Base-by-base conservation (phyloP, 2,888 invertebrate species). In the Drosophila nigricruria region DNA sequence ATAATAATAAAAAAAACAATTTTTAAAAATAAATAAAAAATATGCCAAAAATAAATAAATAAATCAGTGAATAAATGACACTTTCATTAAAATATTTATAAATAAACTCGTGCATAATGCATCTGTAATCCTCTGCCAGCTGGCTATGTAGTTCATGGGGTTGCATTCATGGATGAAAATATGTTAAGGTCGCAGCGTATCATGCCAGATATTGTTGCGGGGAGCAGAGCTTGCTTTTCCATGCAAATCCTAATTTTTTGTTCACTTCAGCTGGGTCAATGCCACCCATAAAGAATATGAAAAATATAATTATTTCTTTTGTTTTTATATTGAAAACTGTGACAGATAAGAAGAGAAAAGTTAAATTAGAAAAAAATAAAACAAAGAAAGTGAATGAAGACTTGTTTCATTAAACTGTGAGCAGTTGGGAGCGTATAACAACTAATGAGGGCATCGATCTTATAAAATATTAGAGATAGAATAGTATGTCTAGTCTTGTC, bases 21-120 rank as follows among this genome's bases (percentile, higher is more conserved):
- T n/a, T n/a, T 1, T 18, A 23, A 47, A 16, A n/a, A 56, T 23
- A 1, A 50, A 14, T 0, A 3, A 20, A 42, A 34, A 18, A 49
- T 8, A 23, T 16, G 5, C 1, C 9, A 36, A 36, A 52, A 38
- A 27, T 38, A 53, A 53, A 53, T 53, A 38, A 53, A 49, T 14
- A 45, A 65, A 66, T 66, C 52, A 66, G 12, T n/a, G 86, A 73
- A 87, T 69, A 72, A 73, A 71, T 69, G 72, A 73, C 79, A 84
- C 47, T 65, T 73, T 85, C 62, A 87, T 83, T 87, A 73, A 82
- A 84, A 83, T 71, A 82, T 82, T 82, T 71, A 77, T 77, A 64
- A 64, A 70, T 49, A 66, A 54, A 61, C 64, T 57, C 36, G 40
- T 54, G 23, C 43, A 63, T 36, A 54, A 56, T 70, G 60, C 56